A percentile compares a stretch with the other conserved stretches of the same genome.
Evolutionary conservation across 2,888 invertebrate genomes (phyloP).

Genomic region (Ophonus ardosiacus): DNA sequence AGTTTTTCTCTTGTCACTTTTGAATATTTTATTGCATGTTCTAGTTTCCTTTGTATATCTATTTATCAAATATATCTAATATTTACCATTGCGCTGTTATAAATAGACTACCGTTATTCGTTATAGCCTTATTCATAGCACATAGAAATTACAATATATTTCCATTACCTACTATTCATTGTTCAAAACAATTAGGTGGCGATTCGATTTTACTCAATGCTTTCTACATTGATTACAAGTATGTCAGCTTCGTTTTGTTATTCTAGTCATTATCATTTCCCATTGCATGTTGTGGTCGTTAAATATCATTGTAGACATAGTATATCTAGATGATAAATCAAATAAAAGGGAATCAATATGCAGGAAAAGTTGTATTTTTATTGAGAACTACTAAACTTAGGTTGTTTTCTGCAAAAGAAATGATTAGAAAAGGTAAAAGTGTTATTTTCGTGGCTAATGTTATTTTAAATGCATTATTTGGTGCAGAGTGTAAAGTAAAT

Average conservation of each 20-base stretch:
- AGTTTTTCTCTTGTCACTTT: not conserved
- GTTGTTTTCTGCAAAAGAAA: not conserved
- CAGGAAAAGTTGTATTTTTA: not conserved
- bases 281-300: slow-evolving; percentile 33
- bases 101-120: not conserved
- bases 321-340: slow-evolving; percentile 6
- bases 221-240: not conserved
- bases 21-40: not conserved
- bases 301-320: slow-evolving; percentile 10
- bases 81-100: not conserved
- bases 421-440: not conserved
- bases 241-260: slow-evolving; percentile 11
- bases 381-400: not conserved
- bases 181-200: slow-evolving; percentile 16
- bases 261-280: slow-evolving; percentile 5
- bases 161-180: not conserved
- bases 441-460: too few relatives aligned
- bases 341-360: not conserved
- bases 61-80: not conserved
- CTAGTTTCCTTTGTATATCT: not conserved
- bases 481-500: too few relatives aligned
- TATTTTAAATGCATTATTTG: too few relatives aligned
- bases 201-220: slow-evolving; percentile 20
- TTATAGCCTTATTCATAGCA: slow-evolving; percentile 13
- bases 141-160: slow-evolving; percentile 6